Evolutionary conservation across 2,797 vertebrate genomes (phyloP).

Genomic region (Bradypus variegatus): DNA sequence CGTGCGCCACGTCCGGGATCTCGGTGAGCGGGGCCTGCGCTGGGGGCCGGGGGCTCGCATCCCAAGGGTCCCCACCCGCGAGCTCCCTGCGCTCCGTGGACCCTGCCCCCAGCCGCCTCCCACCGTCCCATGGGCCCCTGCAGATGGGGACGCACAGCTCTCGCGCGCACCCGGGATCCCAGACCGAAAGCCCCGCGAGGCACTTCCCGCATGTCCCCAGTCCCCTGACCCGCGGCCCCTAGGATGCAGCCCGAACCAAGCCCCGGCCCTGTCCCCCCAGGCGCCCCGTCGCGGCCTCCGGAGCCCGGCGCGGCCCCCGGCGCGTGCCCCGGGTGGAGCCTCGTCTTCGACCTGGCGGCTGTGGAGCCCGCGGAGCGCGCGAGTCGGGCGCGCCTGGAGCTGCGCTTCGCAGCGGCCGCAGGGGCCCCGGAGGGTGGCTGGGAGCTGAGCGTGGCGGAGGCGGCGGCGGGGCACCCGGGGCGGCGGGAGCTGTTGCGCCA

Average conservation of each 20-base stretch:
- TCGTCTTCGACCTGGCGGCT: conserved; percentile 88
- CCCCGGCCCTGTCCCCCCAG: not conserved
- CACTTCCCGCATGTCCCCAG: not conserved
- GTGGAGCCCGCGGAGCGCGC: conserved; percentile 82
- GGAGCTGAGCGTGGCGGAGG: conserved; percentile 77
- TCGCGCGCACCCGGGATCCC: too few species aligned
- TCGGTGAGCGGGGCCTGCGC: conserved; percentile 72
- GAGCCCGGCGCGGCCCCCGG: conserved; percentile 7
- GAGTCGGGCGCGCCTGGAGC: conserved; percentile 84
- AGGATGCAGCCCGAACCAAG: not conserved
- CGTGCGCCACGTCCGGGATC: conserved; percentile 84
- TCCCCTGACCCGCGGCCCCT: not conserved
- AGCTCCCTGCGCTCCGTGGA: not conserved
- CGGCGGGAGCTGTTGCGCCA: conserved; percentile 75
- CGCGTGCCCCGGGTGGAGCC: conserved; percentile 79
- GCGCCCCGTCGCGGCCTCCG: not conserved
- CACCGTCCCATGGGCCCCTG: not conserved
- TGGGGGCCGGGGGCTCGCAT: not conserved
- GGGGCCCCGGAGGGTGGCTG: conserved; percentile 59
- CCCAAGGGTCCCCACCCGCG: too few species aligned
- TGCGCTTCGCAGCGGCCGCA: conserved; percentile 72
- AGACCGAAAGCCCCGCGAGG: too few species aligned
- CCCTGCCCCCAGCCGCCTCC: not conserved
- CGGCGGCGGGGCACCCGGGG: not conserved
- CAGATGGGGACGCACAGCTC: too few species aligned